These are phyloP conservation scores for Onthophagus sagittarius DNA, from an alignment of 2,888 invertebrate species.

Conservation along the genomic window DNA sequence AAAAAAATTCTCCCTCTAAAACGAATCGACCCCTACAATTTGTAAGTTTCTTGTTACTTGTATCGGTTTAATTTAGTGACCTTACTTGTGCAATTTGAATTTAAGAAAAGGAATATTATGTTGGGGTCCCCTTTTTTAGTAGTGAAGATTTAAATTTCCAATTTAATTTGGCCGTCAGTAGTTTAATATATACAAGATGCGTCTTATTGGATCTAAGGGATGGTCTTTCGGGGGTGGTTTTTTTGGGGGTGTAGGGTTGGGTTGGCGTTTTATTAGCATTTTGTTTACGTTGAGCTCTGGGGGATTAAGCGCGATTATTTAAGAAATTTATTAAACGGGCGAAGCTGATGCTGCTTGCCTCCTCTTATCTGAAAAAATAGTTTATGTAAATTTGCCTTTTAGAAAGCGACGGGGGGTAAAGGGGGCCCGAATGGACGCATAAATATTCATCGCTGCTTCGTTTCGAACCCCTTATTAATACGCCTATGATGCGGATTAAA, in stretches of 20 bases:
- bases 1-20: not conserved
- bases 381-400: conserved; percentile 12
- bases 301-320: conserved; percentile 28
- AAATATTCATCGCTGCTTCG: conserved; percentile 18
- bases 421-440: not conserved
- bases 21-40: not conserved
- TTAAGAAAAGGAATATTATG: no score
- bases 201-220: not conserved
- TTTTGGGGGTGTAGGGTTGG: not conserved
- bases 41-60: not conserved
- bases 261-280: conserved; percentile 17
- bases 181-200: conserved; percentile 17
- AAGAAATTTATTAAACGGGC: conserved; percentile 28
- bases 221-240: no score
- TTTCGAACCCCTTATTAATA: not conserved
- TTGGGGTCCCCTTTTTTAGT: conserved; percentile 23
- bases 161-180: conserved; percentile 31
- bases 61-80: no score
- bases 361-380: not conserved
- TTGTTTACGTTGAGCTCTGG: conserved; percentile 27
- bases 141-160: conserved; percentile 34
- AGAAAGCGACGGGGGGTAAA: not conserved
- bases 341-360: not conserved
- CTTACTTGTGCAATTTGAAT: no score
- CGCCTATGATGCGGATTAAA: not conserved